A percentile compares a stretch with the other conserved stretches of the same genome.
Conservation (phyloP, 2,888 invertebrate species). For the Chalcosyrphus nemorum region DNA sequence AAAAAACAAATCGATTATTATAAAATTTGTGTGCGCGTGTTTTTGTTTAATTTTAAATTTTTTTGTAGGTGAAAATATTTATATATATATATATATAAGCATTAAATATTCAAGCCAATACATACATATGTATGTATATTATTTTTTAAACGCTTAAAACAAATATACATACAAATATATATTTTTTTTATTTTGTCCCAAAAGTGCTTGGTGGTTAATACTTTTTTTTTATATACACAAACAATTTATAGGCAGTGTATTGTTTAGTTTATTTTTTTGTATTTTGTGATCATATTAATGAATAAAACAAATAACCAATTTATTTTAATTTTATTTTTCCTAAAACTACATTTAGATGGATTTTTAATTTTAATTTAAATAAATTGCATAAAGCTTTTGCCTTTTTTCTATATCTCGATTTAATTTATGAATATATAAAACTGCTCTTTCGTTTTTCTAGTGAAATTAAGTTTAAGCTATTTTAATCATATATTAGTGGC, state of each 20-base stretch:
- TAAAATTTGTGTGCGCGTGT: slow-evolving; percentile 50
- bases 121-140: slow-evolving; percentile 55
- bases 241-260: slow-evolving; percentile 22
- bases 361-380: slow-evolving; percentile 45
- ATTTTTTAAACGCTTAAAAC: slow-evolving; percentile 51
- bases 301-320: slow-evolving; percentile 33
- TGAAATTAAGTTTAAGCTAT: slow-evolving; percentile 63
- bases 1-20: slow-evolving; percentile 36
- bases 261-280: slow-evolving; percentile 37
- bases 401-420: slow-evolving; percentile 29
- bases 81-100: slow-evolving; percentile 4
- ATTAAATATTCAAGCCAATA: slow-evolving; percentile 48
- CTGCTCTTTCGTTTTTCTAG: slow-evolving; percentile 58
- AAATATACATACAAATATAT: slow-evolving; percentile 22
- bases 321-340: slow-evolving; percentile 15
- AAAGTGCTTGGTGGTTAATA: slow-evolving; percentile 4
- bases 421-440: slow-evolving; percentile 59
- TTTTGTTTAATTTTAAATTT: slow-evolving; percentile 14
- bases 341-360: slow-evolving; percentile 40
- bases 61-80: slow-evolving; percentile 29
- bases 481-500: slow-evolving; percentile 44
- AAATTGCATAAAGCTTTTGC: slow-evolving; percentile 7
- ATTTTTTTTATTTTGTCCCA: slow-evolving; percentile 26
- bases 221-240: slow-evolving; percentile 10
- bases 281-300: slow-evolving; percentile 47